Evolutionary conservation across 1,140 invertebrate species (phyloP), one percentile per base, ranked within the genome.

Genomic region (Limonius californicus): DNA sequence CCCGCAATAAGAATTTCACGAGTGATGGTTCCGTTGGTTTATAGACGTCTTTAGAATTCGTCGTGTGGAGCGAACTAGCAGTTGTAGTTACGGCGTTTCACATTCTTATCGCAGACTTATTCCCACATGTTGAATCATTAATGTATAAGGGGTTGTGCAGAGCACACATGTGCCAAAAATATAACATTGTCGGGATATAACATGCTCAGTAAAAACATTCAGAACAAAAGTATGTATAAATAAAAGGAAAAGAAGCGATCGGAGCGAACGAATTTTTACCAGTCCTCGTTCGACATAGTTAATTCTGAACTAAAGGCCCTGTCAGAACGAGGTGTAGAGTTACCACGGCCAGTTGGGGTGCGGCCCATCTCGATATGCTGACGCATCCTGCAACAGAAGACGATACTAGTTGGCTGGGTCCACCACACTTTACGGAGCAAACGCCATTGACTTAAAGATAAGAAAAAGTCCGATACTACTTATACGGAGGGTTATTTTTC

Each of bases 101-200:
- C 45, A 50, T 50, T 50, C 45, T 21, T 19, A 50, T 50, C 45
- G 9, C 20, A 8, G 45, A 50, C 45, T 50, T 50, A 50, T 50
- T 50, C 20, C 45, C 45, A 50, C 45, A 50, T 50, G 45, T 50
- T 50, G 16, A 15, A 50, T 50, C 45, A 50, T 50, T 50, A 50
- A 50, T 50, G 45, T 21, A 50, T 50, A 50, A 18, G 16, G 42
- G 20, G 20, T 19, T 21, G 16, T 50, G 45, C 16, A 19, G 16
- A 50, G 45, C 20, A 18, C 16, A 50, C 42, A 45, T 45, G 42
- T 45, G 42, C 42, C n/a, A 45, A 45, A 50, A 16, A 21, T 50
- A 21, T 50, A 45, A 50, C 45, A 50, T 19, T 50, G 14, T 21
- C 16, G n/a, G 8, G 19, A 3, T 7, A 19, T 21, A 50, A 50